Conservation (phyloP, 2,113 vertebrate species). For the Lycaon pictus region DNA sequence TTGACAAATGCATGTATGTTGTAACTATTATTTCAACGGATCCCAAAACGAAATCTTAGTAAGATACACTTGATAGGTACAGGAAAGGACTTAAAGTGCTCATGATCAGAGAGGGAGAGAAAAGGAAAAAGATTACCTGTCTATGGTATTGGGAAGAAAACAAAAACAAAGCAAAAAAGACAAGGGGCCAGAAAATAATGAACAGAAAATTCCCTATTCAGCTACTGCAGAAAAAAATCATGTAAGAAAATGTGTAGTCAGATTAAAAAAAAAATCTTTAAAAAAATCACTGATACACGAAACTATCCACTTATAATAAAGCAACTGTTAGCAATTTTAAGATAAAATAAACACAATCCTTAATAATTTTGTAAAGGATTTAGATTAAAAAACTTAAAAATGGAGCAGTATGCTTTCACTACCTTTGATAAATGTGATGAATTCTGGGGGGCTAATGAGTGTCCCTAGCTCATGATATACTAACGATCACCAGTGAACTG, state of each 20-base stretch:
- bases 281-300: background rate
- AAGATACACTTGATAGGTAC: background rate
- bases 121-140: background rate
- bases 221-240: background rate
- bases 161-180: background rate
- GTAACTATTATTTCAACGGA: constrained; percentile 5
- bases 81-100: background rate
- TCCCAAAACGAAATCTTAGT: background rate
- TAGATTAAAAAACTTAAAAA: background rate
- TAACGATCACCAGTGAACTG: background rate
- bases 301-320: background rate
- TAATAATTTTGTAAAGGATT: background rate
- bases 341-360: background rate
- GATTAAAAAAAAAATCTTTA: background rate
- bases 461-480: background rate
- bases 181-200: background rate
- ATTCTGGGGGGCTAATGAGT: background rate
- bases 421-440: background rate
- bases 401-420: background rate
- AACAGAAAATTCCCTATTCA: background rate
- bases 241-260: background rate
- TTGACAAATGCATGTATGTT: background rate
- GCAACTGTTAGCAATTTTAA: background rate
- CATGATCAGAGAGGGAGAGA: background rate
- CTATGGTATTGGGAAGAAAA: background rate